Evolutionary conservation across 2,888 invertebrate genomes (phyloP).

Genomic region (Tortrix viridana): DNA sequence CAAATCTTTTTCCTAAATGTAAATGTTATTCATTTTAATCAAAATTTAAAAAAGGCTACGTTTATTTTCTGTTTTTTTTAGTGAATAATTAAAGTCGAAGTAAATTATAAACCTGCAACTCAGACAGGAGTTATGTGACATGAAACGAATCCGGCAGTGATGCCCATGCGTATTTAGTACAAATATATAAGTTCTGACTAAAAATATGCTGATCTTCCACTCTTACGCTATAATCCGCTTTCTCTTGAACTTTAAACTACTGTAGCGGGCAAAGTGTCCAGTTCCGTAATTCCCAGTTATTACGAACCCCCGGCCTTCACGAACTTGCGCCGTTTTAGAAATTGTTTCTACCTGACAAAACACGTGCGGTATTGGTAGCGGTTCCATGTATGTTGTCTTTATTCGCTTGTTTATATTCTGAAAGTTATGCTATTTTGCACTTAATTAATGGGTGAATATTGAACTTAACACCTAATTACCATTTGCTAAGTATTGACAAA

Average conservation of each 20-base stretch:
- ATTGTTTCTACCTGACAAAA: slow-evolving; percentile 66
- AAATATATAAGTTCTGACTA: too few relatives aligned
- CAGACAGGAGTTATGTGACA: too few relatives aligned
- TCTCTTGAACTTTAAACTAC: slow-evolving; percentile 22
- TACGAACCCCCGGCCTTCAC: slow-evolving; percentile 81
- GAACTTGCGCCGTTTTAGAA: slow-evolving; percentile 72
- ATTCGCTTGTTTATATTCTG: not conserved
- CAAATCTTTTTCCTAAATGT: too few relatives aligned
- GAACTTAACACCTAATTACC: too few relatives aligned
- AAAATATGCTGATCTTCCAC: not conserved
- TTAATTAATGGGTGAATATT: not conserved
- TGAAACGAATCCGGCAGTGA: too few relatives aligned
- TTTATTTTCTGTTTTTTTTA: too few relatives aligned
- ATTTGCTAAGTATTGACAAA: not conserved
- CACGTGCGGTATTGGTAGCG: slow-evolving; percentile 70
- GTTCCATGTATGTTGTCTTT: slow-evolving; percentile 21
- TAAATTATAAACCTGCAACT: too few relatives aligned
- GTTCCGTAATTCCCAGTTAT: slow-evolving; percentile 74
- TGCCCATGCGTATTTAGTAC: too few relatives aligned
- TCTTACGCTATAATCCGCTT: slow-evolving; percentile 10
- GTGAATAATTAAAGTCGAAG: too few relatives aligned
- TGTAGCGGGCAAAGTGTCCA: slow-evolving; percentile 54
- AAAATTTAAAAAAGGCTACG: too few relatives aligned
- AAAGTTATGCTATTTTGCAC: not conserved
- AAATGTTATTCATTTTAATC: too few relatives aligned